Conservation (phyloP, 2,888 invertebrate genomes). For the Latheticus oryzae region DNA sequence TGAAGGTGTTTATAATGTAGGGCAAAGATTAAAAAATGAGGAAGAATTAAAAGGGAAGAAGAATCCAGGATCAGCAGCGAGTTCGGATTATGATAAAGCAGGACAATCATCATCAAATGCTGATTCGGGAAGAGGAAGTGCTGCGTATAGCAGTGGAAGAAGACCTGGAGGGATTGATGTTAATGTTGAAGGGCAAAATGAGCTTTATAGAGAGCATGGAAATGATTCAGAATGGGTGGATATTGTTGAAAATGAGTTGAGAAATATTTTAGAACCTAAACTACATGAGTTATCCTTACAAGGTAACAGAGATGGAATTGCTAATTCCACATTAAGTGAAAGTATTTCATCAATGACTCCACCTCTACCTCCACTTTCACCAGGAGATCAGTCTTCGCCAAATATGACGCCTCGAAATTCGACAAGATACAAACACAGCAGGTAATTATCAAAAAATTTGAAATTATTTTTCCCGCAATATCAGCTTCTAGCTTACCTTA, state of each 20-base stretch:
- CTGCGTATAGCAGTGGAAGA: constrained; percentile 81
- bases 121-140: constrained; percentile 84
- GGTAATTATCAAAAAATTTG: constrained; percentile 47
- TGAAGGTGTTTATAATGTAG: constrained; percentile 72
- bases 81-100: constrained; percentile 81
- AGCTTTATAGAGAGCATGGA: constrained; percentile 60
- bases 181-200: constrained; percentile 67
- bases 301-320: constrained; percentile 68
- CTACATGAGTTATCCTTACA: constrained; percentile 73
- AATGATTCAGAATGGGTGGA: constrained; percentile 85
- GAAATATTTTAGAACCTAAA: constrained; percentile 81
- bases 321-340: constrained; percentile 74
- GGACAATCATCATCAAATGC: constrained; percentile 80
- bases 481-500: constrained; percentile 72
- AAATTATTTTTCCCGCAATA: neutral
- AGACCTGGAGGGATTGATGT: constrained; percentile 68
- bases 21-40: constrained; percentile 66
- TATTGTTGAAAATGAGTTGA: constrained; percentile 81
- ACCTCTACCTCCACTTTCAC: constrained; percentile 81
- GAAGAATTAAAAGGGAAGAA: constrained; percentile 67
- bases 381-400: constrained; percentile 69
- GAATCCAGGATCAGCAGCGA: constrained; percentile 71
- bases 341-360: constrained; percentile 81
- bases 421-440: constrained; percentile 62
- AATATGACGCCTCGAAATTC: constrained; percentile 65